Conservation (phyloP, 2,113 vertebrate species). For the Burhinus oedicnemus region DNA sequence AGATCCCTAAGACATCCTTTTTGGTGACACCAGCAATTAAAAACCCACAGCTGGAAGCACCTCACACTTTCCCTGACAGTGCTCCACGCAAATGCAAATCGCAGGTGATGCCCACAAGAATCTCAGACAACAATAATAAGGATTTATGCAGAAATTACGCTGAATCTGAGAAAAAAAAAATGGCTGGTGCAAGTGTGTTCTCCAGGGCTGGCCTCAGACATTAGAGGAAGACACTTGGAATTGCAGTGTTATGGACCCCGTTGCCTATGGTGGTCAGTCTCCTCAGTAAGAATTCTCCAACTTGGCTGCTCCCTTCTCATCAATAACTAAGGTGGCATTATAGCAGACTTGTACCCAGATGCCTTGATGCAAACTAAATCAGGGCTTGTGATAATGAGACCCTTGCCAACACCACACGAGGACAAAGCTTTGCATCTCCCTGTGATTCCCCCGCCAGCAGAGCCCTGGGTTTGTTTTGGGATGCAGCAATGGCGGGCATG, state of each 20-base stretch:
- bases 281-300: background rate
- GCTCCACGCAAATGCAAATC: fast-evolving
- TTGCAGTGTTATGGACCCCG: fast-evolving
- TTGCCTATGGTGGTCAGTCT: background rate
- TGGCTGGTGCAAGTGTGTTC: background rate
- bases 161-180: background rate
- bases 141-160: background rate
- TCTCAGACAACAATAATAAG: background rate
- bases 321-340: background rate
- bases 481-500: background rate
- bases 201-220: background rate
- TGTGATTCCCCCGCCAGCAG: background rate
- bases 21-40: background rate
- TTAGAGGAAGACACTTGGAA: background rate
- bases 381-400: background rate
- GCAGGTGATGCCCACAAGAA: background rate
- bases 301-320: fast-evolving
- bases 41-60: background rate
- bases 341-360: background rate
- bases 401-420: background rate
- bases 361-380: background rate
- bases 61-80: background rate
- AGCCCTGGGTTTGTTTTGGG: background rate
- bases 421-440: fast-evolving
- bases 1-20: background rate